Percentiles rank a stretch among this genome's conserved stretches.
phyloP scores from a whole-genome alignment of 1,140 invertebrate species.

The Drosophila hydei region DNA sequence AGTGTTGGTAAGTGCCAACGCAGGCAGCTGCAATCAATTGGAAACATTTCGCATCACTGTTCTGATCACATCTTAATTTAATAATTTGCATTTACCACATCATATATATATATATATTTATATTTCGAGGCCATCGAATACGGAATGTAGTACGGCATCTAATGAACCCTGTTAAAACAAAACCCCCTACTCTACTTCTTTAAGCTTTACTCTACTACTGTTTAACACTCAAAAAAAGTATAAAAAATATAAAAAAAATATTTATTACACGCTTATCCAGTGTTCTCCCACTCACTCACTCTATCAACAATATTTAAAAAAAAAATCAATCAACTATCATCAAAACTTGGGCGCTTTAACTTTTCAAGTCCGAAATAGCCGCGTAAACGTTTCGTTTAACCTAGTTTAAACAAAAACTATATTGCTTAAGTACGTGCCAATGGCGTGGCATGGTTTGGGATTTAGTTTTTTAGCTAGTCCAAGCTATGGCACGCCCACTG shows the following conservation, averaged over 20 bases:
- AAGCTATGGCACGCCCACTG: slow-evolving; percentile 56
- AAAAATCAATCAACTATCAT: slow-evolving; percentile 41
- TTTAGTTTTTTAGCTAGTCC: slow-evolving; percentile 2
- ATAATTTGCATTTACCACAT: slow-evolving; percentile 14
- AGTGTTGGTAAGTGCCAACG: slow-evolving; percentile 19
- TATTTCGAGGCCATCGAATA: slow-evolving; percentile 69
- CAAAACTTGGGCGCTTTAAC: slow-evolving; percentile 81
- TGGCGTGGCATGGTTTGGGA: slow-evolving; percentile 48
- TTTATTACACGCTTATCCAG: slow-evolving; percentile 77
- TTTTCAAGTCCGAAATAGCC: slow-evolving; percentile 83
- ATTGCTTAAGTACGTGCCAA: slow-evolving; percentile 27
- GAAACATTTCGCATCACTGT: slow-evolving; percentile 35
- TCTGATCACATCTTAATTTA: slow-evolving; percentile 24
- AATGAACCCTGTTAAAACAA: slow-evolving; percentile 56
- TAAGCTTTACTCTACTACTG: slow-evolving; percentile 23
- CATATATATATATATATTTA: slow-evolving; percentile 6
- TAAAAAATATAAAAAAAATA: not conserved
- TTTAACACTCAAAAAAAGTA: slow-evolving; percentile 42
- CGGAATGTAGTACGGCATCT: slow-evolving; percentile 64
- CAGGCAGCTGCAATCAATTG: slow-evolving; percentile 32
- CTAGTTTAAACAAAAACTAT: slow-evolving; percentile 32
- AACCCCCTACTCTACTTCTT: slow-evolving; percentile 17
- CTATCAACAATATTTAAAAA: slow-evolving; percentile 57
- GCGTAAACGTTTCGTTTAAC: slow-evolving; percentile 83
- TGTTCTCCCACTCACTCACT: slow-evolving; percentile 81